Percentiles rank a stretch among this genome's conserved stretches.
phyloP scores from a whole-genome alignment of 2,797 vertebrate species.

The Gymnoscopelus microlampas region DNA sequence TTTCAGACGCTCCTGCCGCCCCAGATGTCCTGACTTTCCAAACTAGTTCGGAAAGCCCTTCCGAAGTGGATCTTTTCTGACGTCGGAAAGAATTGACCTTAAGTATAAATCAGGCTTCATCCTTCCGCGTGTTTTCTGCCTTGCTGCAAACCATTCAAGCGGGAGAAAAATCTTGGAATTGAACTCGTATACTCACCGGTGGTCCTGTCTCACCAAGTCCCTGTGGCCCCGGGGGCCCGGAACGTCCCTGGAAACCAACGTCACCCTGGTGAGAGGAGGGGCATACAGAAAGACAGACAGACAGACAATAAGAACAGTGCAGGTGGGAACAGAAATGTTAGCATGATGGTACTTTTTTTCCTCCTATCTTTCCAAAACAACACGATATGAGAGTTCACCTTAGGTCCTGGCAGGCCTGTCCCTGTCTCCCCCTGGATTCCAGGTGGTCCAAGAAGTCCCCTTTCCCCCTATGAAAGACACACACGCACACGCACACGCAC shows the following conservation, averaged over 20 bases:
- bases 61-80: too few relatives aligned
- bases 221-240: constrained; percentile 83
- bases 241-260: constrained; percentile 83
- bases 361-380: constrained; percentile 31
- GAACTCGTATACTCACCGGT: constrained; percentile 74
- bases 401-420: constrained; percentile 87
- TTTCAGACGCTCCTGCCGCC: too few relatives aligned
- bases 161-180: background rate
- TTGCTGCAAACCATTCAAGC: too few relatives aligned
- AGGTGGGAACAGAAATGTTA: constrained; percentile 1
- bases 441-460: constrained; percentile 87
- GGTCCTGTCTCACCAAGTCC: constrained; percentile 88
- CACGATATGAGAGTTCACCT: constrained; percentile 77
- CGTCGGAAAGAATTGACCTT: too few relatives aligned
- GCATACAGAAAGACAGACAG: constrained; percentile 35
- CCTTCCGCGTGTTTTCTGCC: too few relatives aligned
- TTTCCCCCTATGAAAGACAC: constrained; percentile 84
- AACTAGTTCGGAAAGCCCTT: too few relatives aligned
- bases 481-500: constrained; percentile 14
- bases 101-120: too few relatives aligned
- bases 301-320: constrained; percentile 17
- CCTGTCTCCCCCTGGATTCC: constrained; percentile 91
- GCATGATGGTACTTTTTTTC: too few relatives aligned
- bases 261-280: constrained; percentile 80
- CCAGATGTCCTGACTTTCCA: too few relatives aligned